A percentile compares a stretch with the other conserved stretches of the same genome.
Conservation (phyloP, 2,797 vertebrate genomes). For the Cryptoblepharus egeriae region DNA sequence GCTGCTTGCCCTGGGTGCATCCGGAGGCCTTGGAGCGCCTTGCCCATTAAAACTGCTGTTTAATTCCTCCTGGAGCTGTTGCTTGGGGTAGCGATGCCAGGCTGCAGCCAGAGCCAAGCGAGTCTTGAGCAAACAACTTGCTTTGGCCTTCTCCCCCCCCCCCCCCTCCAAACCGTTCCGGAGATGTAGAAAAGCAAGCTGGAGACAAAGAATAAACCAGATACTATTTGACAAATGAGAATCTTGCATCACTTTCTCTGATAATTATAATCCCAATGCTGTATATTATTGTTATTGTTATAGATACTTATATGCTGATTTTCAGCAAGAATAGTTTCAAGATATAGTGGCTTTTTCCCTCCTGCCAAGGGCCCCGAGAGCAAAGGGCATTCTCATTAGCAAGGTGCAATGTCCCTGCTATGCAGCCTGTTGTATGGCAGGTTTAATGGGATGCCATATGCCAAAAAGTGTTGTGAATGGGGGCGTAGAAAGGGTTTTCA, state of each 20-base stretch:
- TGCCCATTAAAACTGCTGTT: conserved; percentile 78
- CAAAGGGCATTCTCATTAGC: too few species aligned
- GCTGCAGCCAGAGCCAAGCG: conserved; percentile 71
- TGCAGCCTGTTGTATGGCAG: too few species aligned
- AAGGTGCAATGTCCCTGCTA: too few species aligned
- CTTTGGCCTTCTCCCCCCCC: conserved; percentile 66
- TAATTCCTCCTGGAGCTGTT: conserved; percentile 77
- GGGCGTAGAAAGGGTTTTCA: too few species aligned
- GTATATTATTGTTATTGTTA: too few species aligned
- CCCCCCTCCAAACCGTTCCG: conserved; percentile 61
- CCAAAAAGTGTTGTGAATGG: too few species aligned
- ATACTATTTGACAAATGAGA: conserved; percentile 34
- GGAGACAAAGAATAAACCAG: conserved; percentile 51
- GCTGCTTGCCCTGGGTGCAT: conserved; percentile 75
- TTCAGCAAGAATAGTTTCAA: too few species aligned
- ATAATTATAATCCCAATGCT: too few species aligned
- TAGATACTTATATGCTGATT: too few species aligned
- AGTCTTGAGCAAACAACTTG: conserved; percentile 81
- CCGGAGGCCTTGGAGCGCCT: conserved; percentile 77
- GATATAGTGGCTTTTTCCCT: too few species aligned
- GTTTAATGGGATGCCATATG: too few species aligned
- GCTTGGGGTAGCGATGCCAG: conserved; percentile 73
- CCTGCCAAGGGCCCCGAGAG: too few species aligned
- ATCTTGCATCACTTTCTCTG: conserved; percentile 20
- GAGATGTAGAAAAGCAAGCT: conserved; percentile 57